Evolutionary conservation across 2,797 vertebrate genomes (phyloP), one percentile per base, ranked within the genome.

Genomic region (Alectoris magna): DNA sequence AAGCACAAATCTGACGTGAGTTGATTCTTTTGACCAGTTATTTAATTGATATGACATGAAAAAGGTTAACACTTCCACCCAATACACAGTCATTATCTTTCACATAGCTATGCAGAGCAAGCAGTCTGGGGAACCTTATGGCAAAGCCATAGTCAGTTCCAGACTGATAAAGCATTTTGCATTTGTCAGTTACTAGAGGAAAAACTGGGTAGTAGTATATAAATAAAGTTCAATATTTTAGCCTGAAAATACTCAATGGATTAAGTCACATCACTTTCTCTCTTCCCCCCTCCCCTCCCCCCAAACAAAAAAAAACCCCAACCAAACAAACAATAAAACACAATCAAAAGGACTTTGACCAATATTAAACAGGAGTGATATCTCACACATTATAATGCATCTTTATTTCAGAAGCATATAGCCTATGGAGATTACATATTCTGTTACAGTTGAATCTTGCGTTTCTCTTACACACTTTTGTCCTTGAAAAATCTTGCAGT

Each of bases 161-260:
- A 97, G 96, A 93, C 95, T 93, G 97, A 97, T 97, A 97, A 97
- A 97, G 63, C 92, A 88, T 91, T 98, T 95, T 96, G 49, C 66
- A 73, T 96, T 89, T 97, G 96, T 97, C 97, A 97, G 63, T 98
- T 97, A 97, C 27, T 90, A 91, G 76, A 90, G 90, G 39, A 13
- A 86, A 90, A 87, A 95, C 85, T 63, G 63, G 75, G 69, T 67
- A 68, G 71, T 56, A 84, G 51, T 29, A 34, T 60, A 69, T 75
- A 94, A 97, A 96, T 94, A 87, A 96, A 81, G 82, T 62, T 64
- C 31, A 88, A 44, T 78, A 73, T 86, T 73, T 85, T 60, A 84
- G 41, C 62, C 79, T 64, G 53, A 87, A 91, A 84, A 91, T 86
- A 93, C 55, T 80, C 39, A 58, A 46, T 85, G 70, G 80, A 86